A percentile compares a stretch with the other conserved stretches of the same genome.
Evolutionary conservation across 2,113 vertebrate genomes (phyloP).

Genomic region (Vombatus ursinus): DNA sequence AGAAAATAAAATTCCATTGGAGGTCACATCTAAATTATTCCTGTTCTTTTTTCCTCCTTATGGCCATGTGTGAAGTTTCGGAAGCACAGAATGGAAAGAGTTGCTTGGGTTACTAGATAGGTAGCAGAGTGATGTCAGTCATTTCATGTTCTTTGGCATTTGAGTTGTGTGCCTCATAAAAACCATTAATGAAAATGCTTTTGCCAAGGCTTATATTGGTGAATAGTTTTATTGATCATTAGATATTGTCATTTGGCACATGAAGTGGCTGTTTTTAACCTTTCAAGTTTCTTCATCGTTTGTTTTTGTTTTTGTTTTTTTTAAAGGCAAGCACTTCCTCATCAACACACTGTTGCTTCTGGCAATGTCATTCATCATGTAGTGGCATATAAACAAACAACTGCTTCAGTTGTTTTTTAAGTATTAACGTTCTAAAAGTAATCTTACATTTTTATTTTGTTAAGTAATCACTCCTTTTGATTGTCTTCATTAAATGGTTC

Average conservation of each 20-base stretch:
- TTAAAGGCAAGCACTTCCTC: constrained; percentile 45
- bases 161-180: constrained; percentile 64
- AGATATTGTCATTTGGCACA: constrained; percentile 62
- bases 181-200: constrained; percentile 65
- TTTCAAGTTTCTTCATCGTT: constrained; percentile 18
- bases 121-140: constrained; percentile 66
- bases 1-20: not conserved
- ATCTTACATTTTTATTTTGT: constrained; percentile 68
- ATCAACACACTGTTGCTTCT: constrained; percentile 70
- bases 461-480: constrained; percentile 73
- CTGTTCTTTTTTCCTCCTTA: not conserved
- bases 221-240: constrained; percentile 65
- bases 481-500: constrained; percentile 76
- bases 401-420: constrained; percentile 70
- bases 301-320: constrained; percentile 60
- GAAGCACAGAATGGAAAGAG: constrained; percentile 55
- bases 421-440: constrained; percentile 72
- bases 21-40: not conserved
- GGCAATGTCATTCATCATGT: constrained; percentile 72
- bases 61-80: not conserved
- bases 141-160: constrained; percentile 55
- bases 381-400: constrained; percentile 72
- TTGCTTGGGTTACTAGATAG: constrained; percentile 42
- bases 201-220: constrained; percentile 60
- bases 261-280: constrained; percentile 42